These are phyloP conservation scores for Gephyroberyx darwinii DNA, from an alignment of 2,797 vertebrate species.

Conservation along the genomic window DNA sequence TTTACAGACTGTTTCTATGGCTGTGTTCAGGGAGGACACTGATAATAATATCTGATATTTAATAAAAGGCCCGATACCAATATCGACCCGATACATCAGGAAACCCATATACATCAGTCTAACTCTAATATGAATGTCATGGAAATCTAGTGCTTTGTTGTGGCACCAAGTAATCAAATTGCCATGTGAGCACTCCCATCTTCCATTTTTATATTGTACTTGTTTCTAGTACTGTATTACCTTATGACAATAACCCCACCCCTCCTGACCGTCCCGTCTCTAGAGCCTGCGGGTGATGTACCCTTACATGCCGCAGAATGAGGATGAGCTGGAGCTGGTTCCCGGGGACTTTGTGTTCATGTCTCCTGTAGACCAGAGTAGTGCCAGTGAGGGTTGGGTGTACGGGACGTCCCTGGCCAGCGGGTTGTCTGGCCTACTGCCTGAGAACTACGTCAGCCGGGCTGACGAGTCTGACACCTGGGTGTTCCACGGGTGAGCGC, in stretches of 20 bases:
- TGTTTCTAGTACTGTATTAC: too few species aligned
- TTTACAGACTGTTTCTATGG: too few species aligned
- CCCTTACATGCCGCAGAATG: slow-evolving; percentile 93
- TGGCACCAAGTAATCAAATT: neutral
- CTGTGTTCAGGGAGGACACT: too few species aligned
- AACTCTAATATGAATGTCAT: neutral
- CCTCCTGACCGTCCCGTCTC: neutral
- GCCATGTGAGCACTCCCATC: neutral
- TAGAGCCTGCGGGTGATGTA: slow-evolving; percentile 95
- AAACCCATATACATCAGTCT: too few species aligned
- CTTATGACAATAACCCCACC: too few species aligned
- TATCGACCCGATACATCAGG: too few species aligned
- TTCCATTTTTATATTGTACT: neutral
- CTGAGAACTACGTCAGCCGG: slow-evolving; percentile 93
- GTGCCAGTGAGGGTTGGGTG: slow-evolving; percentile 94
- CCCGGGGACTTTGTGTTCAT: slow-evolving; percentile 93
- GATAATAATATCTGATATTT: too few species aligned
- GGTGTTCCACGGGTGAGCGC: slow-evolving; percentile 90
- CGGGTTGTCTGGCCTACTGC: slow-evolving; percentile 92
- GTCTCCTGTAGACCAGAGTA: slow-evolving; percentile 90
- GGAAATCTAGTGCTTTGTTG: neutral
- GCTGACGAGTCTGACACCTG: slow-evolving; percentile 93
- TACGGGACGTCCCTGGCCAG: slow-evolving; percentile 89
- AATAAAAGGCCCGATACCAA: too few species aligned
- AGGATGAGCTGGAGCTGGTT: slow-evolving; percentile 93